Percentiles rank a stretch among this genome's conserved stretches.
Evolutionary conservation across 2,113 vertebrate genomes (phyloP).

Genomic region (Spilogale gracilis): DNA sequence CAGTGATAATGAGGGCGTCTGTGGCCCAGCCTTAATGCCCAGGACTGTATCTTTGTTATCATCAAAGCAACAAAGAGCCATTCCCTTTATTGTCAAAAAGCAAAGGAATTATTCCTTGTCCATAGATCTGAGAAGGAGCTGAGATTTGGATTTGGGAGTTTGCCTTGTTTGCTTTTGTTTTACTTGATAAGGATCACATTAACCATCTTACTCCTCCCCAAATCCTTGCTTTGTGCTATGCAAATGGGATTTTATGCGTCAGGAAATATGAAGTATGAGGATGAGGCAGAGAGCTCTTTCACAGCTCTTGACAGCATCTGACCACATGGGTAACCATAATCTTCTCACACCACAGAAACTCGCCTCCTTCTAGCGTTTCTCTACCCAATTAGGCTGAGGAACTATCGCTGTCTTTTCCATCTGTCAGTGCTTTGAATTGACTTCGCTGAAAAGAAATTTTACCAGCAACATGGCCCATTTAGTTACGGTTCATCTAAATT

Average conservation of each 20-base stretch:
- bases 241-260: background rate
- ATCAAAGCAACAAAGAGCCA: background rate
- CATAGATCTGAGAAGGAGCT: background rate
- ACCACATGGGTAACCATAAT: background rate
- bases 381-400: background rate
- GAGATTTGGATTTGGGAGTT: background rate
- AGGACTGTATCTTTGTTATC: background rate
- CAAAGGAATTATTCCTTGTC: background rate
- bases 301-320: slow-evolving; percentile 29
- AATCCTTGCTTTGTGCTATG: background rate
- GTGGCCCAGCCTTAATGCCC: background rate
- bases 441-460: slow-evolving; percentile 8
- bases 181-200: slow-evolving; percentile 4
- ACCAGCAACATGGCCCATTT: background rate
- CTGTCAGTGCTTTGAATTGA: slow-evolving; percentile 25
- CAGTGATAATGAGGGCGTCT: background rate
- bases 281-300: slow-evolving; percentile 17
- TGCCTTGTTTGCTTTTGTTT: background rate
- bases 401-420: background rate
- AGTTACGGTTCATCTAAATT: background rate
- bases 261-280: background rate
- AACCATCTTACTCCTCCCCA: background rate
- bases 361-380: background rate
- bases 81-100: background rate
- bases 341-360: background rate